Evolutionary conservation across 2,113 vertebrate species (phyloP), one percentile per base, ranked within the genome.

Genomic region (Sinosuthora webbiana): DNA sequence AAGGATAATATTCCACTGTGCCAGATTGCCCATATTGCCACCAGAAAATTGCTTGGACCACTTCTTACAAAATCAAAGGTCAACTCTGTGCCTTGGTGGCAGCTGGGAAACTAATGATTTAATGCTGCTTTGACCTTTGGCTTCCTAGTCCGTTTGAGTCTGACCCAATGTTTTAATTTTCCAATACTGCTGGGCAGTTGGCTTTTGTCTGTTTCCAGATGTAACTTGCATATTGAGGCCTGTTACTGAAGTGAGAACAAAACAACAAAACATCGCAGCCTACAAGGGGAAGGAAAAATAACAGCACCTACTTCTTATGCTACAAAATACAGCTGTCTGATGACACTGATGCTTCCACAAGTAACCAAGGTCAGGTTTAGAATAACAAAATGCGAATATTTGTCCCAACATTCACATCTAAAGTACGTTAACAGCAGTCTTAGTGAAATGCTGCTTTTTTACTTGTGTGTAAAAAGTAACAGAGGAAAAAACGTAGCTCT

Each of bases 61-160:
- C 96, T 97, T 96, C 88, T 98, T 97, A 95, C 79, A 93, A 88
- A 97, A 91, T 89, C 91, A 96, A 97, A 97, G 97, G 97, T 98
- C 97, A 96, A 87, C 76, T 85, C 94, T 69, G 60, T 75, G 95
- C 94, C 56, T 89, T 94, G 88, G 92, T 77, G 50, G 97, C 97
- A 96, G 97, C 97, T 97, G 97, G 97, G 96, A 96, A 96, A 95
- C 96, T 97, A 97, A 98, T 96, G 97, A 98, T 98, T 98, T 98
- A 96, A 87, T 96, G 92, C 75, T 80, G 91, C 96, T 98, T 95
- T 97, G 96, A 96, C 96, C 77, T 90, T 97, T 64, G 95, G 90
- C 97, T 47, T 96, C 95, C 97, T 96, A 60, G 89, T 96, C 96
- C 17, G 91, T 96, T 96, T 95, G 97, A 97, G 92, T 91, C 80